Evolutionary conservation across 2,113 vertebrate species (phyloP), one percentile per base, ranked within the genome.

Genomic region (Ibidorhyncha struthersii): DNA sequence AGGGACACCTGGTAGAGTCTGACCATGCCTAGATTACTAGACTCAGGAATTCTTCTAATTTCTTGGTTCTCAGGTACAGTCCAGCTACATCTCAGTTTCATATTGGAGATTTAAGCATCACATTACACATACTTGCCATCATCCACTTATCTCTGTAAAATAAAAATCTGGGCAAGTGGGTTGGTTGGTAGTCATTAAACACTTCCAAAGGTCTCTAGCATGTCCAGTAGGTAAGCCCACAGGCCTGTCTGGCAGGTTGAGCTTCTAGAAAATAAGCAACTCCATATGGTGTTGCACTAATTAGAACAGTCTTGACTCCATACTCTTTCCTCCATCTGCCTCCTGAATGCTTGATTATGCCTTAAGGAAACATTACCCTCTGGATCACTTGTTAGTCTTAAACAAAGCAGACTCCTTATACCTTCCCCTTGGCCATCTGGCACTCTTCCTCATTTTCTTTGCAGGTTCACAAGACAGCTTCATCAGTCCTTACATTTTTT

Each of bases 301-400:
- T 91, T 95, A 93, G 52, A 87, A 84, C 41, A 76, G 58, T 72
- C 87, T 85, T 94, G 78, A 96, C 74, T 95, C 82, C 82, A 66
- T 86, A 80, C 36, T 86, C 71, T 79, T 94, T 86, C 71, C 4
- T 74, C 90, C 90, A 90, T 91, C 88, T 93, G 88, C 76, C 71
- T 94, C 36, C 45, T 96, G 90, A 96, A 96, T 96, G 56, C 70
- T 82, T 96, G 81, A 96, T 93, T 91, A 93, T 96, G 92, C 93
- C 92, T 95, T 90, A 93, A 96, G 92, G 90, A 94, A 97, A 93
- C 58, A 82, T 96, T 95, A 89, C 65, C 49, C 89, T 91, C 77
- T 96, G 93, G 88, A 90, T 94, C 79, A 83, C 56, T 93, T 88
- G 77, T 71, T 93, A 91, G 58, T 73, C 53, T 95, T 91, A 92